Percentiles rank a stretch among this genome's conserved stretches.
Conservation (phyloP, 2,888 invertebrate genomes). For the Anoncus sp. region DNA sequence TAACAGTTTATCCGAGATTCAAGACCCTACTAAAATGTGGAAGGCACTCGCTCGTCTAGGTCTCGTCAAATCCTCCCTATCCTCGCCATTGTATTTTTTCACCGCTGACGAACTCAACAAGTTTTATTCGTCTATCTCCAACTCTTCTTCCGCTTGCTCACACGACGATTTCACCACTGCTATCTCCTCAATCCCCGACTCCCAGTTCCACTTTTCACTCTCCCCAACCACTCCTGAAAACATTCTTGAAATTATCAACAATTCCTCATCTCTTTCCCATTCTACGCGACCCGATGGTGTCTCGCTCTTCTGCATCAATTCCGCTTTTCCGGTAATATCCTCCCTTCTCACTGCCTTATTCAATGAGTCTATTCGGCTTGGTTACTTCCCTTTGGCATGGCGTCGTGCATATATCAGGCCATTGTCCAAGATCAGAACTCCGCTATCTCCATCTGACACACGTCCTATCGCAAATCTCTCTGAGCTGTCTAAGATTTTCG, state of each 20-base stretch:
- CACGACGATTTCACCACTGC: not conserved
- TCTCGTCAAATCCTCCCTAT: not conserved
- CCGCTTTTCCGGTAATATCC: not conserved
- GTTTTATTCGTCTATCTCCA: not conserved
- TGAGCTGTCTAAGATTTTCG: slow-evolving; percentile 39
- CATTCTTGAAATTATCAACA: not conserved
- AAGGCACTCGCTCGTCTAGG: not conserved
- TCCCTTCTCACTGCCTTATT: not conserved
- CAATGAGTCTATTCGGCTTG: not conserved
- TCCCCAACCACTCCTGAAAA: not conserved
- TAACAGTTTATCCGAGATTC: not conserved
- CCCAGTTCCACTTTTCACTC: not conserved
- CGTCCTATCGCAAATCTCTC: slow-evolving; percentile 38
- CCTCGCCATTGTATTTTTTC: not conserved
- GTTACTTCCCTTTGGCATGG: not conserved
- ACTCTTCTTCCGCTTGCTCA: not conserved
- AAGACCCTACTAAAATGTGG: not conserved
- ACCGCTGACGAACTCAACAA: not conserved
- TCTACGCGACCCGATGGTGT: not conserved
- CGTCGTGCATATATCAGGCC: not conserved
- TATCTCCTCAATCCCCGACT: not conserved
- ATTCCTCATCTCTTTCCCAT: not conserved
- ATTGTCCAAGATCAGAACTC: slow-evolving; percentile 14
- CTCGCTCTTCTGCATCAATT: slow-evolving; percentile 1
- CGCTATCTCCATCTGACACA: slow-evolving; percentile 20